Evolutionary conservation across 2,113 vertebrate genomes (phyloP).

Genomic region (Tenebrosternarchus preto): DNA sequence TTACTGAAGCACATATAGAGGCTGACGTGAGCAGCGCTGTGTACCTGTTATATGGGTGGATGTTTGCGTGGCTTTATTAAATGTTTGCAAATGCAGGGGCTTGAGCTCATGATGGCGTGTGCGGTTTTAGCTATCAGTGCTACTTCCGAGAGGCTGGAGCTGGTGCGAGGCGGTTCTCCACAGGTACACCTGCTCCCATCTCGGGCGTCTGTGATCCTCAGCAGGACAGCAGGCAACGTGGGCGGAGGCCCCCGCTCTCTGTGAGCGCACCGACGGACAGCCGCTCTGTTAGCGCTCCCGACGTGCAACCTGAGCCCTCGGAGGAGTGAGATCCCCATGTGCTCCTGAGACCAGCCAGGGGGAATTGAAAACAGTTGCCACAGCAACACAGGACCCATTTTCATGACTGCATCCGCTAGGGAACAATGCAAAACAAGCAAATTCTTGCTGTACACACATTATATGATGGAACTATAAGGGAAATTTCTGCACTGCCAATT

Average conservation of each 20-base stretch:
- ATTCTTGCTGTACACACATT: constrained; percentile 14
- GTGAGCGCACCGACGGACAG: background rate
- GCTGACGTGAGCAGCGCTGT: background rate
- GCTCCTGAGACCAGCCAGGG: constrained; percentile 25
- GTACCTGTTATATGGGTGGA: constrained; percentile 10
- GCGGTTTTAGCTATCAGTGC: background rate
- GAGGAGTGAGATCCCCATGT: background rate
- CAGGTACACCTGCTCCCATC: constrained; percentile 17
- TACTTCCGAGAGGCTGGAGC: background rate
- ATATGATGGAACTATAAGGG: background rate
- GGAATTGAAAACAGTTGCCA: constrained; percentile 30
- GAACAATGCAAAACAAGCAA: constrained; percentile 11
- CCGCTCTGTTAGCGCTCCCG: background rate
- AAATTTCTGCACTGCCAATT: too few relatives aligned
- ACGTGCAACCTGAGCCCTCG: background rate
- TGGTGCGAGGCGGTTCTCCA: background rate
- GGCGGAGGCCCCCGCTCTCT: constrained; percentile 18
- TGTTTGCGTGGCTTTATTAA: constrained; percentile 31
- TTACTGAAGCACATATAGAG: background rate
- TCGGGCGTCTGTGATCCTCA: background rate
- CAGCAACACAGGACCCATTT: constrained; percentile 39
- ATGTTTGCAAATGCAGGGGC: constrained; percentile 9
- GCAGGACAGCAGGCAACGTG: background rate
- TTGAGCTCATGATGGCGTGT: constrained; percentile 7
- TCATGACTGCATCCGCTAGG: constrained; percentile 24